Evolutionary conservation across 2,888 invertebrate species (phyloP).

Genomic region (Microdon myrmicae): DNA sequence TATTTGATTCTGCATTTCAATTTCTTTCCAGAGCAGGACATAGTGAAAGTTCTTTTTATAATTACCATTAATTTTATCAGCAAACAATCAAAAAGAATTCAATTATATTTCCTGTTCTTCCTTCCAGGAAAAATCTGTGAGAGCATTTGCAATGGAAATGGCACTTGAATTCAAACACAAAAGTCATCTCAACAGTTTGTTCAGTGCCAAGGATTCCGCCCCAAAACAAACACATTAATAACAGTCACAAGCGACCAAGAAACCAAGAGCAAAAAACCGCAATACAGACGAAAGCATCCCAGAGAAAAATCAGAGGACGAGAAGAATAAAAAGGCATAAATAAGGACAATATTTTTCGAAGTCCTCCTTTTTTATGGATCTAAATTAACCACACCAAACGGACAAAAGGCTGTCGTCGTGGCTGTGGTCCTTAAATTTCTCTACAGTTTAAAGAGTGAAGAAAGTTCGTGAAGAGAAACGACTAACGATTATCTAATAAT

Average conservation of each 20-base stretch:
- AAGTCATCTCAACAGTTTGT: conserved; percentile 5
- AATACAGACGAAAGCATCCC: background rate
- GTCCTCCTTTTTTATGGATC: background rate
- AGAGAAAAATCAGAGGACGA: background rate
- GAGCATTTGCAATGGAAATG: conserved; percentile 24
- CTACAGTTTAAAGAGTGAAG: conserved; percentile 7
- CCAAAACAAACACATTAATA: conserved; percentile 15
- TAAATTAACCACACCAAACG: background rate
- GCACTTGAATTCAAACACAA: conserved; percentile 4
- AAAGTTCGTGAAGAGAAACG: conserved; percentile 8
- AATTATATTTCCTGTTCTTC: background rate
- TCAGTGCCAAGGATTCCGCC: conserved; percentile 2
- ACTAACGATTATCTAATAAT: conserved; percentile 63
- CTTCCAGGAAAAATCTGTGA: conserved; percentile 1
- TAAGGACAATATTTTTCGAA: too few relatives aligned
- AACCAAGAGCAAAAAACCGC: background rate
- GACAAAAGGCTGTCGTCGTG: conserved; percentile 12
- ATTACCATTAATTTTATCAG: too few relatives aligned
- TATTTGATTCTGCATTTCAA: too few relatives aligned
- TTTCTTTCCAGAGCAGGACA: too few relatives aligned
- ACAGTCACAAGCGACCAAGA: background rate
- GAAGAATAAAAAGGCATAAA: too few relatives aligned
- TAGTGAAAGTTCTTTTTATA: too few relatives aligned
- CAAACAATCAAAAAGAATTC: too few relatives aligned
- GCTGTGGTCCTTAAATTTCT: conserved; percentile 12